Evolutionary conservation across 2,888 invertebrate species (phyloP), one percentile per base, ranked within the genome.

Genomic region (Dicranocentrus wangi): DNA sequence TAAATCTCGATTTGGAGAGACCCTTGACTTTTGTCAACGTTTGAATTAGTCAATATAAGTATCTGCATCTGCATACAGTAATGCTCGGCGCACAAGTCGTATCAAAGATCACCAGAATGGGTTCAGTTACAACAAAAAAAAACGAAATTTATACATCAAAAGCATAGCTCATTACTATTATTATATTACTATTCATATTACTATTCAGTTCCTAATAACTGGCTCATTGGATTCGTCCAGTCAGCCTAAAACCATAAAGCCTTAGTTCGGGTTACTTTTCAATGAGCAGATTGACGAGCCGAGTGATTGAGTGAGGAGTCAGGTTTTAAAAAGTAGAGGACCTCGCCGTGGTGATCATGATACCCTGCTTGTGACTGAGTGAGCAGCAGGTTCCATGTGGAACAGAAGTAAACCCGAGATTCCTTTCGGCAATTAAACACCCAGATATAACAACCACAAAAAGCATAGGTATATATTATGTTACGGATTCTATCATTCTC

Each of bases 401-500:
- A 32, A 43, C 28, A 32, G 78, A 78, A 71, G 55, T 65, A 25
- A 70, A 78, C 63, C 53, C 47, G 78, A 77, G n/a, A 39, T 63
- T 77, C 77, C 77, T 70, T 61, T 76, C 76, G 76, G 76, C 76
- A 76, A 76, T 76, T 76, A 68, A 66, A 76, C 55, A 69, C 61
- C 28, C 58, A n/a, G 25, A 23, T 27, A 47, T 15, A 28, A 28
- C 25, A 32, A 15, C 21, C 23, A 32, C 21, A 28, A 1, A n/a
- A 27, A 53, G 19, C 19, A 51, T 1, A 23, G 47, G 42, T 21
- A 39, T 17, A 15, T 32, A 10, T 61, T 15, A 61, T 28, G 61
- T 39, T 23, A 2, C 1, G 13, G 28, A 10, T 2, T 58, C 21
- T 10, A 23, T 51, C 10, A 19, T 73, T 65, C 42, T 65, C 32